Percentiles rank a stretch among this genome's conserved stretches.
phyloP scores from a whole-genome alignment of 2,888 invertebrate genomes.

The Tholera decimalis region DNA sequence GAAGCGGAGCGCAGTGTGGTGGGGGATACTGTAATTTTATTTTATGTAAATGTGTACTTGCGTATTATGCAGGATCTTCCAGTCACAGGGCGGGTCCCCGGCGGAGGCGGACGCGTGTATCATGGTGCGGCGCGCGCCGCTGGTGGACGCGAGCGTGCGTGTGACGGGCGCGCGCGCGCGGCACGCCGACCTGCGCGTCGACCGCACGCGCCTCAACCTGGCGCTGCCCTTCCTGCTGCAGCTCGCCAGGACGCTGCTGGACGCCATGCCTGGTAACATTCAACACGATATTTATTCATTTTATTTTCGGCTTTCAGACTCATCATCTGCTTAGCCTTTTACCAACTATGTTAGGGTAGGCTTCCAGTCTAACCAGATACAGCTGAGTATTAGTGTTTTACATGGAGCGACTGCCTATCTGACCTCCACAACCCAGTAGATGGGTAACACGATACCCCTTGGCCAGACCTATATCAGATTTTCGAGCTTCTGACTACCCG shows the following conservation, averaged over 20 bases:
- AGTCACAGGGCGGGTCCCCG: constrained; percentile 92
- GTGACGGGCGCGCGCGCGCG: constrained; percentile 92
- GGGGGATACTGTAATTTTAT: not conserved
- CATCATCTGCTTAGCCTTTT: no score
- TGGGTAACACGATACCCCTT: no score
- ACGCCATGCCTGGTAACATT: constrained; percentile 89
- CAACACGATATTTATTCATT: no score
- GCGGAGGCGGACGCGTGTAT: constrained; percentile 88
- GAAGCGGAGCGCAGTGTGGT: no score
- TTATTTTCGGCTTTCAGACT: no score
- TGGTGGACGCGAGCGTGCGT: constrained; percentile 93
- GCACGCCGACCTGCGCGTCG: constrained; percentile 94
- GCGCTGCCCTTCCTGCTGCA: constrained; percentile 94
- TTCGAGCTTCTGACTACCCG: no score
- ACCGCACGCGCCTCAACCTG: constrained; percentile 94
- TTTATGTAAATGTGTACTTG: not conserved
- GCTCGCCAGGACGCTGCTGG: constrained; percentile 92
- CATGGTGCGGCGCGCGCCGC: constrained; percentile 93
- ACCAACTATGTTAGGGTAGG: no score
- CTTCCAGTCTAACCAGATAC: no score
- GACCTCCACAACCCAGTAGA: no score
- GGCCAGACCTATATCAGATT: no score
- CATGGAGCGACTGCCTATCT: no score
- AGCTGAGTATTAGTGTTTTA: no score
- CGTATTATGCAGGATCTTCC: constrained; percentile 90